phyloP scores from a whole-genome alignment of 2,888 invertebrate species.

The Pammene fasciana region DNA sequence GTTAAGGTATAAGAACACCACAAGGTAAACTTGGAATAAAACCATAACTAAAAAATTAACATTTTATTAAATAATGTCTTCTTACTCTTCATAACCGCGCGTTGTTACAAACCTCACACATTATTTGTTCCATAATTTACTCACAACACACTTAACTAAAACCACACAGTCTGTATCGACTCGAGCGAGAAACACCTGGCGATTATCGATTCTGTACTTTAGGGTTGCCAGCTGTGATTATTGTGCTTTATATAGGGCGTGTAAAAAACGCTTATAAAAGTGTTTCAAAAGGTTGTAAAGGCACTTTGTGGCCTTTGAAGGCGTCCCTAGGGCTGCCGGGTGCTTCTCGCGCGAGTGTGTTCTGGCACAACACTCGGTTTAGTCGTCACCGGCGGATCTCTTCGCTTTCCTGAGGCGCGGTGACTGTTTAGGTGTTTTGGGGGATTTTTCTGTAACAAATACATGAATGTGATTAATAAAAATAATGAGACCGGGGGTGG shows the following conservation, averaged over 20 bases:
- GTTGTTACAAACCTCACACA: slow-evolving; percentile 74
- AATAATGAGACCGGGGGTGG: no score
- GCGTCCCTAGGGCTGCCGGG: slow-evolving; percentile 39
- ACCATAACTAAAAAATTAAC: slow-evolving; percentile 67
- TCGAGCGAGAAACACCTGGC: slow-evolving; percentile 65
- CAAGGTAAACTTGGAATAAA: slow-evolving; percentile 43
- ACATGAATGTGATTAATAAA: slow-evolving; percentile 14
- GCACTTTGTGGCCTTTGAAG: slow-evolving; percentile 32
- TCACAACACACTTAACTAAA: slow-evolving; percentile 75
- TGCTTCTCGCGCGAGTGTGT: slow-evolving; percentile 64
- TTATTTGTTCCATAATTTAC: slow-evolving; percentile 81
- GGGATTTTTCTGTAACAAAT: slow-evolving; percentile 87
- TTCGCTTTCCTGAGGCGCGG: slow-evolving; percentile 91
- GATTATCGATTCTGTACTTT: slow-evolving; percentile 24
- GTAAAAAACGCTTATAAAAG: slow-evolving; percentile 39
- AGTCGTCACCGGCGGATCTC: slow-evolving; percentile 88
- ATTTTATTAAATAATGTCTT: slow-evolving; percentile 81
- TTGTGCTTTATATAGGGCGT: slow-evolving; percentile 23
- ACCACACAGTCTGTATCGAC: slow-evolving; percentile 70
- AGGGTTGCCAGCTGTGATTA: slow-evolving; percentile 29
- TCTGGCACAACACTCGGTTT: slow-evolving; percentile 56
- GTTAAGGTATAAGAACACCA: no score
- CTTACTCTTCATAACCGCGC: slow-evolving; percentile 58
- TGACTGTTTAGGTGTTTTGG: slow-evolving; percentile 86
- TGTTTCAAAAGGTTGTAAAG: slow-evolving; percentile 44